Conservation (phyloP, 2,113 vertebrate genomes). For the Hemibagrus wyckioides region DNA sequence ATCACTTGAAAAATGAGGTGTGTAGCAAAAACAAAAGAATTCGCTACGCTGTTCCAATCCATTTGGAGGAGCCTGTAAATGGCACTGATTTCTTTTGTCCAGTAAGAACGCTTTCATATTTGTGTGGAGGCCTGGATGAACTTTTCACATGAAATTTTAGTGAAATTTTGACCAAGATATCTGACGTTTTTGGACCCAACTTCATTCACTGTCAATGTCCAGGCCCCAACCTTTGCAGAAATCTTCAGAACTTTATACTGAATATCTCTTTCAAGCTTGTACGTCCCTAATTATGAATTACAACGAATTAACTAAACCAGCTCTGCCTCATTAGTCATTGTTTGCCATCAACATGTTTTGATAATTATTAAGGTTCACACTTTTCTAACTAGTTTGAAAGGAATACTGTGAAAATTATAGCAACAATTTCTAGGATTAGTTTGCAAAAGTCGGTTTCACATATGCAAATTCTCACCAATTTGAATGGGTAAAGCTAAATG, state of each 20-base stretch:
- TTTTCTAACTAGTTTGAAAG: too few species aligned
- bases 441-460: too few species aligned
- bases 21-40: background rate
- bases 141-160: background rate
- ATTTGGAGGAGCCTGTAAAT: background rate
- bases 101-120: background rate
- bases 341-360: too few species aligned
- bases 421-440: too few species aligned
- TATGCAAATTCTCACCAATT: too few species aligned
- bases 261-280: background rate
- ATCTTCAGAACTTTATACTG: background rate
- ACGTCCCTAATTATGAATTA: too few species aligned
- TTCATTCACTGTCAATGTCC: background rate
- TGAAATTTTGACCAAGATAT: background rate
- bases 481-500: too few species aligned
- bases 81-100: background rate
- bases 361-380: too few species aligned
- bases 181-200: background rate
- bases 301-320: too few species aligned
- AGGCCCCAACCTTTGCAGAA: background rate
- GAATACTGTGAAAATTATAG: too few species aligned
- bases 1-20: background rate
- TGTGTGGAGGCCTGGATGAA: background rate
- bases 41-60: background rate
- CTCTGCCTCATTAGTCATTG: too few species aligned